phyloP scores from a whole-genome alignment of 2,113 vertebrate species.

The Mugil cephalus region DNA sequence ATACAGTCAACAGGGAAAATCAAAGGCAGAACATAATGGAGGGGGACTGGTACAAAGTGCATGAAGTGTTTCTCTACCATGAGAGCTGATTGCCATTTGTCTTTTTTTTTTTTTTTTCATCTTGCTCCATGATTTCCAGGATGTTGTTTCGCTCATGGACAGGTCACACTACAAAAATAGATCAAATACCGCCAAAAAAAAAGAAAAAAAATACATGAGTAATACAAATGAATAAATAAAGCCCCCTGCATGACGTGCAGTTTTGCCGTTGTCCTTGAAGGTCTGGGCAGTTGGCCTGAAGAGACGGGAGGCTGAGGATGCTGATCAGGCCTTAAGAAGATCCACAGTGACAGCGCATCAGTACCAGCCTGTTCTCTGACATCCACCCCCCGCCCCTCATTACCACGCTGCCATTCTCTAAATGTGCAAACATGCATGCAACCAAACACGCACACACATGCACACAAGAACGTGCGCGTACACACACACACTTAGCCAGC shows the following conservation, averaged over 20 bases:
- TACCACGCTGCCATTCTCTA: slow-evolving; percentile 62
- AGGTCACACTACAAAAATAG: background rate
- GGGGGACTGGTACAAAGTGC: background rate
- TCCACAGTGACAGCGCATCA: slow-evolving; percentile 67
- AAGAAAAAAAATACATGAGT: background rate
- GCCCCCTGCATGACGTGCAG: background rate
- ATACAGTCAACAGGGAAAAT: no score
- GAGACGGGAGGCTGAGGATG: slow-evolving; percentile 42
- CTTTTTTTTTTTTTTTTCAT: background rate
- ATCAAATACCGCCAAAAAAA: slow-evolving; percentile 2
- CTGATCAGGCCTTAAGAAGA: slow-evolving; percentile 63
- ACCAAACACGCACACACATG: slow-evolving; percentile 25
- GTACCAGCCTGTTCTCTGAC: slow-evolving; percentile 49
- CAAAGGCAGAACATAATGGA: background rate
- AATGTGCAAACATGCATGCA: slow-evolving; percentile 57
- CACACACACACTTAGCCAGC: slow-evolving; percentile 36
- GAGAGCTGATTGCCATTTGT: slow-evolving; percentile 28
- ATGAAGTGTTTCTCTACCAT: slow-evolving; percentile 6
- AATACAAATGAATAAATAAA: slow-evolving; percentile 15
- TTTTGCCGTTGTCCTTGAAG: slow-evolving; percentile 21
- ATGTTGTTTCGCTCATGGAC: background rate
- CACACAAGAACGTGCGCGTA: background rate
- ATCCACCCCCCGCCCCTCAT: slow-evolving; percentile 62
- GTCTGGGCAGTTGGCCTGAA: slow-evolving; percentile 37
- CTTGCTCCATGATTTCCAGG: background rate